Conservation (phyloP, 2,797 vertebrate genomes). For the Molothrus ater region DNA sequence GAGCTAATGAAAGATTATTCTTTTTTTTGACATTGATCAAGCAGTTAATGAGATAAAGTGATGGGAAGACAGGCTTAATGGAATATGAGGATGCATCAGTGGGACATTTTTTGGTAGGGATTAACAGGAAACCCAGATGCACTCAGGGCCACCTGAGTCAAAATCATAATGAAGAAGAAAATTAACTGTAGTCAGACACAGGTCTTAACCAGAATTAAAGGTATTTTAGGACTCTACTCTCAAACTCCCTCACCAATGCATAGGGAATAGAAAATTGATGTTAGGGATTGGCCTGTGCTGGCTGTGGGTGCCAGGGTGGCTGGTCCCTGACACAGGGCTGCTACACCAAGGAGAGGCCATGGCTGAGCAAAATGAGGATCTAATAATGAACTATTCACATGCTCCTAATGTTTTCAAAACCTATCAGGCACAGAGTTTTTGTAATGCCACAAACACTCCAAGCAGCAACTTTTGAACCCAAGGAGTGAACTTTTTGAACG, state of each 20-base stretch:
- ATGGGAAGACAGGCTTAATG: conserved; percentile 70
- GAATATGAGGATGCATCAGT: conserved; percentile 39
- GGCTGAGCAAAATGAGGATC: neutral
- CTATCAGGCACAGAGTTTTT: neutral
- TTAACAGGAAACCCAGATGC: conserved; percentile 61
- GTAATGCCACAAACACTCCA: neutral
- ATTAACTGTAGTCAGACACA: neutral
- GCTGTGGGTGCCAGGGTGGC: neutral
- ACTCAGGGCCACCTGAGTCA: conserved; percentile 55
- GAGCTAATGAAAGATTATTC: conserved; percentile 71
- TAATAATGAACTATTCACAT: neutral
- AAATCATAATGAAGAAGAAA: conserved; percentile 1
- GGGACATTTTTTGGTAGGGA: neutral
- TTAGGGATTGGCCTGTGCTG: neutral
- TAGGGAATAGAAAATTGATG: fast-evolving
- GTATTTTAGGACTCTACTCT: neutral
- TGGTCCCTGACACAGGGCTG: neutral
- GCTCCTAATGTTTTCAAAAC: neutral
- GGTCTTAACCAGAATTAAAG: neutral
- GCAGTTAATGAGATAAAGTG: conserved; percentile 78
- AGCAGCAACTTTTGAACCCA: neutral
- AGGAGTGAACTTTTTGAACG: neutral
- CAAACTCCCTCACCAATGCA: neutral
- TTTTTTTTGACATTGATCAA: conserved; percentile 67
- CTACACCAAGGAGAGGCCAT: neutral